Conservation (phyloP, 2,113 vertebrate species). For the Beaufortia kweichowensis region DNA sequence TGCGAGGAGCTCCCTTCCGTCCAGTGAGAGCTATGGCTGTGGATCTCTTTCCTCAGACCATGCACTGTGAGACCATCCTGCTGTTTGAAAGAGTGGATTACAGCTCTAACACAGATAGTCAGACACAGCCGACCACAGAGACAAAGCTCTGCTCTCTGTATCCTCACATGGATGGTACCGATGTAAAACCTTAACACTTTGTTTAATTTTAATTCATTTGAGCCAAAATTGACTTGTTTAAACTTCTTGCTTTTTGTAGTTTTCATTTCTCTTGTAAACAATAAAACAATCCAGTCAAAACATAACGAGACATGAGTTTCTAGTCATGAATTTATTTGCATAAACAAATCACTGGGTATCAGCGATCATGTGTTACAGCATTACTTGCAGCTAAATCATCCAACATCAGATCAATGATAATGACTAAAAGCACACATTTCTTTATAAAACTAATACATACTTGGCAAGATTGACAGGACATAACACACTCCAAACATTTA, state of each 20-base stretch:
- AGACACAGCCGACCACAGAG: background rate
- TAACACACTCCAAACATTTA: slow-evolving; percentile 34
- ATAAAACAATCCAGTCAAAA: background rate
- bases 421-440: slow-evolving; percentile 59
- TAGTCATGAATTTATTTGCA: slow-evolving; percentile 77
- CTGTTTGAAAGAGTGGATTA: slow-evolving; percentile 85
- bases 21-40: slow-evolving; percentile 85
- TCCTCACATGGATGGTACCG: no score
- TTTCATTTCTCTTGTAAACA: background rate
- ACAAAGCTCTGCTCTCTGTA: background rate
- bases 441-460: slow-evolving; percentile 55
- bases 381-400: slow-evolving; percentile 53
- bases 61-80: slow-evolving; percentile 88
- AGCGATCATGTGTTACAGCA: slow-evolving; percentile 68
- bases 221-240: no score
- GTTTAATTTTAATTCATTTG: background rate
- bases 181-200: no score
- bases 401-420: slow-evolving; percentile 34
- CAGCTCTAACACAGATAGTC: slow-evolving; percentile 39
- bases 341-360: slow-evolving; percentile 72
- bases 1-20: slow-evolving; percentile 84
- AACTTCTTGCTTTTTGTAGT: background rate
- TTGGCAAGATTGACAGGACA: slow-evolving; percentile 59
- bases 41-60: slow-evolving; percentile 95
- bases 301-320: background rate